Evolutionary conservation across 1,140 invertebrate genomes (phyloP), one percentile per base, ranked within the genome.

Genomic region (Philotrypesis tridentata): DNA sequence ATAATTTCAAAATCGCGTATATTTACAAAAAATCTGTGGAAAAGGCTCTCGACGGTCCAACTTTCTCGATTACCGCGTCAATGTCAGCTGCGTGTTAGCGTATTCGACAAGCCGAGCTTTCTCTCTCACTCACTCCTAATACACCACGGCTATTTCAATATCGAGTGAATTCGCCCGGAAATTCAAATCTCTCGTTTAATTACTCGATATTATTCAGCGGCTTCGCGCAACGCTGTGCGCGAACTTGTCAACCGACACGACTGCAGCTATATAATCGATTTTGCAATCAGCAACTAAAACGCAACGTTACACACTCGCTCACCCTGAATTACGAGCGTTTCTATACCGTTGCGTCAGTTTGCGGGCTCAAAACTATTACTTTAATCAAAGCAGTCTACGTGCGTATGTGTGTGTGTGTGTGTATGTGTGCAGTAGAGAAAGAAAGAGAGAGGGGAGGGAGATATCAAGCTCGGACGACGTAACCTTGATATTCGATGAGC

Each of bases 111-210:
- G 48, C 14, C 21, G 48, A 43, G 12, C 40, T 43, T 11, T 43
- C 40, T 43, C 48, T 2, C 48, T 55, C 48, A 4, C 48, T 55
- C 48, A 4, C 2, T 55, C 48, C 48, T n/a, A 55, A 55, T 55
- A 55, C 21, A 0, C 4, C 3, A 11, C 12, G 74, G 60, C 67
- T 27, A 70, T 70, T 70, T 33, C 67, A 31, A 31, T 70, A 70
- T 70, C 29, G 29, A n/a, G 31, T 21, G 37, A 71, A 71, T 48
- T 71, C 23, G 37, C 7, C n/a, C 17, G 33, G 70, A 43, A 71
- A 71, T 71, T 71, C 70, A 23, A 71, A 71, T 71, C 70, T 71
- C 31, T 29, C 70, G 70, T 40, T 27, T 37, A n/a, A 71, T 71
- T 43, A 43, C 70, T 71, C 70, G 33, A 71, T 43, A 71, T 71